A percentile compares a stretch with the other conserved stretches of the same genome.
These are phyloP conservation scores for Turritopsis dohrnii DNA, from an alignment of 30 jellyfish, hydroid and myxozoan genomes.

Conservation along the genomic window DNA sequence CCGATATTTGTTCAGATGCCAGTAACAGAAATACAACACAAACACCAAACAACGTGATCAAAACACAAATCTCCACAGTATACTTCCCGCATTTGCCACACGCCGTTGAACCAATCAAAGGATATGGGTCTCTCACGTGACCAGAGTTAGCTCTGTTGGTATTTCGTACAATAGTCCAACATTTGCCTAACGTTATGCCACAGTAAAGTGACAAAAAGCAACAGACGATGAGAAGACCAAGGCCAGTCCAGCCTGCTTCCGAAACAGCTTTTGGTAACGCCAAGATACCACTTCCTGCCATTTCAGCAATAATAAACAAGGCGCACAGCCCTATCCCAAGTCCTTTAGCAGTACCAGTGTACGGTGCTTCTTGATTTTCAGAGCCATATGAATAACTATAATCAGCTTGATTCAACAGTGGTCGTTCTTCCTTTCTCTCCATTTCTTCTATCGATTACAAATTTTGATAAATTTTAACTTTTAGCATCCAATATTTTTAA, in stretches of 20 bases:
- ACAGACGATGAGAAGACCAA: conserved; percentile 48
- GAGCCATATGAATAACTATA: background rate
- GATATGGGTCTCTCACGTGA: conserved; percentile 89
- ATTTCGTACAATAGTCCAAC: conserved; percentile 65
- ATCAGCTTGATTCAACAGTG: background rate
- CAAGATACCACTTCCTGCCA: conserved; percentile 98
- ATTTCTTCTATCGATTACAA: too few relatives aligned
- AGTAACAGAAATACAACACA: conserved; percentile 69
- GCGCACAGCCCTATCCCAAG: conserved; percentile 71
- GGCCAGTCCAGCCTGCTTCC: conserved; percentile 92
- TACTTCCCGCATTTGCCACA: conserved; percentile 70
- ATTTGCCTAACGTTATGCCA: conserved; percentile 66
- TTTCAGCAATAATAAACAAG: conserved; percentile 74
- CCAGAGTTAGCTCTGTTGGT: conserved; percentile 28
- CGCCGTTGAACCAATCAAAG: conserved; percentile 66
- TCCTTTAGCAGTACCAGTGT: conserved; percentile 43
- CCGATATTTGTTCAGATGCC: conserved; percentile 65
- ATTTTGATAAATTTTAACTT: too few relatives aligned
- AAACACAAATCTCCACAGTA: conserved; percentile 59
- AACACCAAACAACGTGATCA: conserved; percentile 75
- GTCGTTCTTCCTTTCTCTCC: background rate
- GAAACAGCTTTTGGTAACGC: conserved; percentile 89
- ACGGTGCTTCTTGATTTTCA: background rate
- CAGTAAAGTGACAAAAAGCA: conserved; percentile 57
- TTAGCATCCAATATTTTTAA: too few relatives aligned